Evolutionary conservation across 1,140 invertebrate species (phyloP).

Genomic region (Ylistrum balloti): DNA sequence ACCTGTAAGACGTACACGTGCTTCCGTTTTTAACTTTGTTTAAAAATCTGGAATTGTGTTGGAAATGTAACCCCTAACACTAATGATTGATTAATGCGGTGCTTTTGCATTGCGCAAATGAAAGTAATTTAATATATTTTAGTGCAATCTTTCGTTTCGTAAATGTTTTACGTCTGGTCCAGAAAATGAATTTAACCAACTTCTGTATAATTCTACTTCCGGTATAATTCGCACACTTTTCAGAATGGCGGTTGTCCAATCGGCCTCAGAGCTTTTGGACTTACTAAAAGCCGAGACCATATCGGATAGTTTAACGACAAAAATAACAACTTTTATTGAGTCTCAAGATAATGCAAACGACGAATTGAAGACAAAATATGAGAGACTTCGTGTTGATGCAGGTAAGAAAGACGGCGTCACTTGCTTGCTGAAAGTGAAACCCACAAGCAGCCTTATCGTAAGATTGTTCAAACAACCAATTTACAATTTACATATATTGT

Average conservation of each 20-base stretch:
- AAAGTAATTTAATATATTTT: no score
- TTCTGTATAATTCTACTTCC: conserved; percentile 26
- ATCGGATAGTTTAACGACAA: conserved; percentile 1
- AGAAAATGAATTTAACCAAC: not conserved
- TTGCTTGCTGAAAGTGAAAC: not conserved
- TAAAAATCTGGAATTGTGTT: no score
- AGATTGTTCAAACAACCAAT: no score
- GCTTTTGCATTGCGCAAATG: no score
- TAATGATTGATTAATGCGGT: no score
- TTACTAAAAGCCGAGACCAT: conserved; percentile 17
- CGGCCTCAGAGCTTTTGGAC: not conserved
- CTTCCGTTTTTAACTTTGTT: no score
- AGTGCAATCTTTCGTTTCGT: conserved; percentile 12
- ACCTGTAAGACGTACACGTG: no score
- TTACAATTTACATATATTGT: no score
- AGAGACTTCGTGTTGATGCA: conserved; percentile 73
- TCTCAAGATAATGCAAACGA: conserved; percentile 45
- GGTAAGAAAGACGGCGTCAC: conserved; percentile 59
- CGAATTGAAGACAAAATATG: conserved; percentile 66
- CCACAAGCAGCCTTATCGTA: no score
- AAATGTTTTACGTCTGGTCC: not conserved
- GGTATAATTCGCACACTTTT: conserved; percentile 32
- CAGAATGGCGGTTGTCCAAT: conserved; percentile 18
- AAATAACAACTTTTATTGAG: not conserved
- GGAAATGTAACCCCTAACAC: no score